Percentiles rank a stretch among this genome's conserved stretches.
Evolutionary conservation across 1,140 invertebrate species (phyloP).

Genomic region (Macrosteles quadrilineatus): DNA sequence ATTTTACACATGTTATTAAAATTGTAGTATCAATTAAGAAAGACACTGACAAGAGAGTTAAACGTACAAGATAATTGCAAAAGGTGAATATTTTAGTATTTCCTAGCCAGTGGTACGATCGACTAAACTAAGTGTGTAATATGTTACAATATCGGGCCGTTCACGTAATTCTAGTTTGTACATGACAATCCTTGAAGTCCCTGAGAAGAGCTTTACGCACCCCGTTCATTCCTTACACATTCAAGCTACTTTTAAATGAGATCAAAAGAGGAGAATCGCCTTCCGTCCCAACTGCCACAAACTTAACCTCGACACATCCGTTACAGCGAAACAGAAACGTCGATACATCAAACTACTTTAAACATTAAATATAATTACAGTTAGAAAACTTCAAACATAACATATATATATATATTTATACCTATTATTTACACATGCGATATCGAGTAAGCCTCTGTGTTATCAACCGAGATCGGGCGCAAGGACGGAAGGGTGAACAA

Average conservation of each 20-base stretch:
- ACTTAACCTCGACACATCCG: background rate
- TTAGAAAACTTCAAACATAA: background rate
- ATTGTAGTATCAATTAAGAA: slow-evolving; percentile 26
- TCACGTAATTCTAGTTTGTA: slow-evolving; percentile 19
- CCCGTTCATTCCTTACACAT: background rate
- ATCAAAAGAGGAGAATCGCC: slow-evolving; percentile 8
- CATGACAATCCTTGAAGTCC: slow-evolving; percentile 22
- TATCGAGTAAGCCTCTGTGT: too few species aligned
- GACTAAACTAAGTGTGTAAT: slow-evolving; percentile 14
- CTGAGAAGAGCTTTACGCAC: slow-evolving; percentile 2
- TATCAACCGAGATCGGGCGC: background rate
- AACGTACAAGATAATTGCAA: slow-evolving; percentile 23
- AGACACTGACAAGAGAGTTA: slow-evolving; percentile 18
- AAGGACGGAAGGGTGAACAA: background rate
- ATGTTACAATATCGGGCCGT: background rate
- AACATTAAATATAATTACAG: slow-evolving; percentile 11
- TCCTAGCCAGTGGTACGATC: slow-evolving; percentile 8
- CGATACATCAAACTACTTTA: background rate
- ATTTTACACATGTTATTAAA: slow-evolving; percentile 26
- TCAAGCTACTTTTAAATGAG: slow-evolving; percentile 12
- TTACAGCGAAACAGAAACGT: background rate
- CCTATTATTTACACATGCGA: background rate
- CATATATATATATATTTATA: slow-evolving; percentile 4
- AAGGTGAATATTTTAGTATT: slow-evolving; percentile 21
- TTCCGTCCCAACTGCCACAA: background rate